phyloP scores from a whole-genome alignment of 2,888 invertebrate species.

The Nemotelus pantherinus region DNA sequence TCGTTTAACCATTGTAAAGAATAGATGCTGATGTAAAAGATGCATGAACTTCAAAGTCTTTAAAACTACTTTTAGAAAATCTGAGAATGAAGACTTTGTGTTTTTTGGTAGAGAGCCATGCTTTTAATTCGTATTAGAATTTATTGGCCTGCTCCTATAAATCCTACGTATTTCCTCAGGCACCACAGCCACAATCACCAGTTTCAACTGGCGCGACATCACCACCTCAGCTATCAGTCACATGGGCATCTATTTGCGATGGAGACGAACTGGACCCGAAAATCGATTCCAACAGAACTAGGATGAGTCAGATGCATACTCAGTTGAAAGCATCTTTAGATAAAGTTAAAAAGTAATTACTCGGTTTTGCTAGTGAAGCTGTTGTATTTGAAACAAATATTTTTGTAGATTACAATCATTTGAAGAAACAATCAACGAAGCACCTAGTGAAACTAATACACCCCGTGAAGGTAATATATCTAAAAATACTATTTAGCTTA shows the following conservation, averaged over 20 bases:
- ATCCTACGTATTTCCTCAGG: not conserved
- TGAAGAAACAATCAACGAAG: conserved; percentile 27
- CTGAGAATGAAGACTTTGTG: no score
- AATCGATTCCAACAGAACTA: conserved; percentile 36
- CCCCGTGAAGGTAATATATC: conserved; percentile 10
- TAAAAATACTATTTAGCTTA: not conserved
- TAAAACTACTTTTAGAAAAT: no score
- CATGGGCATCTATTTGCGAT: conserved; percentile 63
- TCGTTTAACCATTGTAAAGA: no score
- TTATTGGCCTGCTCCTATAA: no score
- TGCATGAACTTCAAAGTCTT: no score
- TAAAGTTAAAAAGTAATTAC: conserved; percentile 36
- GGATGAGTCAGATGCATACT: conserved; percentile 42
- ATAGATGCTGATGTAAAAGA: no score
- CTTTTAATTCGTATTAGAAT: no score
- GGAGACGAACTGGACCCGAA: conserved; percentile 55
- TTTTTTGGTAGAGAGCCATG: no score
- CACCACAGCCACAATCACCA: conserved; percentile 22
- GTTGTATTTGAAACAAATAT: no score
- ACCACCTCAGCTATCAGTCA: conserved; percentile 64
- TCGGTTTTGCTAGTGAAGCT: not conserved
- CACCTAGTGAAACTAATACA: conserved; percentile 14
- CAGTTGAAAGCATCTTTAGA: conserved; percentile 42
- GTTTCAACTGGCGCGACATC: conserved; percentile 56
- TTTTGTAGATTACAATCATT: conserved; percentile 27